Evolutionary conservation across 2,888 invertebrate species (phyloP), one percentile per base, ranked within the genome.

Genomic region (Ceriagrion tenellum): DNA sequence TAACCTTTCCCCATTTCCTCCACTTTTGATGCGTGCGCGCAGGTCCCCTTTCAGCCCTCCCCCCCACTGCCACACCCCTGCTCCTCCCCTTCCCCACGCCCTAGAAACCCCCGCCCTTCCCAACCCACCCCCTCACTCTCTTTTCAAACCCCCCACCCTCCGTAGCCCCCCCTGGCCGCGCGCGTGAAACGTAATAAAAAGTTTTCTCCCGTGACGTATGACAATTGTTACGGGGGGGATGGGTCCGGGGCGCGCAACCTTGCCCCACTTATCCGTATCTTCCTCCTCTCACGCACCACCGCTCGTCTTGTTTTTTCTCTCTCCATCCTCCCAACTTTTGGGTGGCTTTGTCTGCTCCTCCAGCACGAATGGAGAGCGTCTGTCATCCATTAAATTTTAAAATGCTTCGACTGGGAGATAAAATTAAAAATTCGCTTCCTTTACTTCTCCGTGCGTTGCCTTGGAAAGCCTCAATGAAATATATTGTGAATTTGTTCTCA

Each of bases 241-340:
- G 93, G 69, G 63, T 93, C 69, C 74, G 47, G 93, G 93, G 6
- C 47, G 93, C n/a, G 93, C n/a, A 93, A 93, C 93, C 93, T 93
- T 93, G 93, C 69, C 93, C 93, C 35, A 47, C n/a, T 81, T 81
- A 35, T 81, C 35, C 6, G 10, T n/a, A 69, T 69, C 81, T 35
- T 16, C 16, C 35, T 35, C 13, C 81, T 16, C 59, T 20, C 59
- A 59, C 59, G 18, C 20, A 59, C 35, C 30, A n/a, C 30, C 30
- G 10, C 74, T 74, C 74, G 30, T n/a, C n/a, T n/a, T n/a, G 74
- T 16, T n/a, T 81, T 81, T 69, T 81, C 35, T 59, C 12, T 59
- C 59, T 20, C 20, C 35, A 35, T 8, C 81, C 81, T 81, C 16
- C 81, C 6, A 35, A 13, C 81, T 69, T 69, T 69, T 81, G 10